A percentile compares a stretch with the other conserved stretches of the same genome.
Conservation (phyloP, 2,797 vertebrate genomes). For the Rhinatrema bivittatum region DNA sequence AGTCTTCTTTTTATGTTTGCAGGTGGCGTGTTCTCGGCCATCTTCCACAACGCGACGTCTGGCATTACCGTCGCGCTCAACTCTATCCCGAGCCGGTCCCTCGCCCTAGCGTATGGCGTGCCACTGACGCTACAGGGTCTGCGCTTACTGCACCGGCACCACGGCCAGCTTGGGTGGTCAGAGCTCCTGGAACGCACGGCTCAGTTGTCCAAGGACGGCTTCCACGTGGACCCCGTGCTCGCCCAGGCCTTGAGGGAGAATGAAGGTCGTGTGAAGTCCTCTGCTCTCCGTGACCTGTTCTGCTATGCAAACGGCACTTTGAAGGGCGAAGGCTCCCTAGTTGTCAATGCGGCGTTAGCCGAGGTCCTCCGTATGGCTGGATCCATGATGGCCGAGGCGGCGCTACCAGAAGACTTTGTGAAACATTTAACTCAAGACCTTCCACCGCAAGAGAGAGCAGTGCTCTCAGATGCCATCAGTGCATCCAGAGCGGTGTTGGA, state of each 20-base stretch:
- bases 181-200: conserved; percentile 21
- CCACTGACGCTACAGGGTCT: conserved; percentile 45
- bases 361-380: conserved; percentile 28
- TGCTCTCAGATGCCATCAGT: conserved; percentile 3
- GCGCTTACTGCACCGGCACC: conserved; percentile 30
- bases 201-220: conserved; percentile 42
- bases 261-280: conserved; percentile 17
- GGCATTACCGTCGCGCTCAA: conserved; percentile 34
- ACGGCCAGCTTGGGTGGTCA: conserved; percentile 41
- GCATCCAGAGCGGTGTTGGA: conserved; percentile 8
- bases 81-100: conserved; percentile 11
- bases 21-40: conserved; percentile 48
- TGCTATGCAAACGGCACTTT: conserved; percentile 9
- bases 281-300: conserved; percentile 37
- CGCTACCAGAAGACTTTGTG: conserved; percentile 27
- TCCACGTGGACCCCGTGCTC: conserved; percentile 42
- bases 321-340: conserved; percentile 20
- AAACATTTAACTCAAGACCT: conserved; percentile 35
- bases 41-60: conserved; percentile 42
- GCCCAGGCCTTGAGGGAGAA: conserved; percentile 34
- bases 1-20: not conserved
- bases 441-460: conserved; percentile 7
- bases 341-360: conserved; percentile 26
- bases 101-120: conserved; percentile 19
- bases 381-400: not conserved